Conservation (phyloP, 2,113 vertebrate species). For the Microcebus murinus region DNA sequence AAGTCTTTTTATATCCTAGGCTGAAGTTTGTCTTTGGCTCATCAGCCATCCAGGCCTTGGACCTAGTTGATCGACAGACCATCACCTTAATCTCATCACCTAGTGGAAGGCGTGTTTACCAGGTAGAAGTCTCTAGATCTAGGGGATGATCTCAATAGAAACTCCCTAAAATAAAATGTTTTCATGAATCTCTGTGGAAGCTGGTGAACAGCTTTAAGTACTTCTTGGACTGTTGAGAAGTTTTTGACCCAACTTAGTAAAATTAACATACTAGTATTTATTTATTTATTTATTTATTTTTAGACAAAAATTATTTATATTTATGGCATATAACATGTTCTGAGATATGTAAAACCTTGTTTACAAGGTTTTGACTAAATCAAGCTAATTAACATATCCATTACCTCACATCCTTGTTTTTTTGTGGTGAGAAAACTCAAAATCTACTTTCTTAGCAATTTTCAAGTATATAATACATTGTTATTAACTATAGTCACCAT, state of each 20-base stretch:
- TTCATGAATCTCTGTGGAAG: not conserved
- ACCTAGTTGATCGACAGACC: constrained; percentile 92
- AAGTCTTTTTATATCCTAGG: constrained; percentile 79
- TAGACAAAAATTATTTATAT: not conserved
- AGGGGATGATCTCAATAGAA: not conserved
- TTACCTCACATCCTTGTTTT: not conserved
- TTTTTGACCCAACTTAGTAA: constrained; percentile 34
- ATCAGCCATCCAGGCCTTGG: constrained; percentile 91
- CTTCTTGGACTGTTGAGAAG: not conserved
- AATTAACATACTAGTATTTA: constrained; percentile 13
- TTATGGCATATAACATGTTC: not conserved
- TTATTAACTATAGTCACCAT: not conserved
- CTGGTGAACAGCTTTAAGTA: not conserved
- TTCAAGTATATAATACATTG: not conserved
- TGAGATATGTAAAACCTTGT: not conserved
- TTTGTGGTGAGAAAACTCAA: not conserved
- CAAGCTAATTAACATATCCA: not conserved
- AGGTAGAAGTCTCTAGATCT: constrained; percentile 85
- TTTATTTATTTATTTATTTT: not conserved
- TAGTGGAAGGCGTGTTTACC: constrained; percentile 91
- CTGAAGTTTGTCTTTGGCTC: constrained; percentile 95
- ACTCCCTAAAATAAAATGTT: not conserved
- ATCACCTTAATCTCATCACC: constrained; percentile 91
- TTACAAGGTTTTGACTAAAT: not conserved
- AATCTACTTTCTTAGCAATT: not conserved